phyloP scores from a whole-genome alignment of 2,113 vertebrate genomes.

The Numida meleagris region DNA sequence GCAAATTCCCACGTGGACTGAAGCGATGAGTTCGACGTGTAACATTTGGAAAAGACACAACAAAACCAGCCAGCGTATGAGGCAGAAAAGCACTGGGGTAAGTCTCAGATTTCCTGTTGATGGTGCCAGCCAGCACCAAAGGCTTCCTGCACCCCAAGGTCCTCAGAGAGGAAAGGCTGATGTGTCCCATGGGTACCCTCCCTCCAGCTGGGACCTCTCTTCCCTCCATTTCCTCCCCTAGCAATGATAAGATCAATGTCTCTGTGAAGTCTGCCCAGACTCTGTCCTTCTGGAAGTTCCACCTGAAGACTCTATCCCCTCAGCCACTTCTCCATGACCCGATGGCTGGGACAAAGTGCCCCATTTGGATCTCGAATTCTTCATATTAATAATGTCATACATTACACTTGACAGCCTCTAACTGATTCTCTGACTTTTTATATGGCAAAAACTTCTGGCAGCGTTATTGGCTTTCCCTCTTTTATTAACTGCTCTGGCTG shows the following conservation, averaged over 20 bases:
- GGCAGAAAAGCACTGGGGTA: background rate
- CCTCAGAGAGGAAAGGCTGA: background rate
- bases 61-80: background rate
- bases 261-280: background rate
- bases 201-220: background rate
- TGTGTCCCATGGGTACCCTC: background rate
- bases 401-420: slow-evolving; percentile 55
- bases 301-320: background rate
- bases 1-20: background rate
- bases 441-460: slow-evolving; percentile 32
- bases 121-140: background rate
- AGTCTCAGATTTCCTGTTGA: background rate
- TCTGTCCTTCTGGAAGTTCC: background rate
- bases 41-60: background rate
- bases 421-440: slow-evolving; percentile 34
- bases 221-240: background rate
- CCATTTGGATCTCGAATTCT: slow-evolving; percentile 5
- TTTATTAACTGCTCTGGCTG: slow-evolving; percentile 59
- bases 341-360: background rate
- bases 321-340: background rate
- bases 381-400: slow-evolving; percentile 60
- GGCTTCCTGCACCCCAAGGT: background rate
- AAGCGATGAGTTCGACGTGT: background rate
- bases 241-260: slow-evolving; percentile 12
- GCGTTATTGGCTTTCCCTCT: slow-evolving; percentile 33